These are phyloP conservation scores for Oenanthe melanoleuca DNA, from an alignment of 2,113 vertebrate species.

Conservation along the genomic window DNA sequence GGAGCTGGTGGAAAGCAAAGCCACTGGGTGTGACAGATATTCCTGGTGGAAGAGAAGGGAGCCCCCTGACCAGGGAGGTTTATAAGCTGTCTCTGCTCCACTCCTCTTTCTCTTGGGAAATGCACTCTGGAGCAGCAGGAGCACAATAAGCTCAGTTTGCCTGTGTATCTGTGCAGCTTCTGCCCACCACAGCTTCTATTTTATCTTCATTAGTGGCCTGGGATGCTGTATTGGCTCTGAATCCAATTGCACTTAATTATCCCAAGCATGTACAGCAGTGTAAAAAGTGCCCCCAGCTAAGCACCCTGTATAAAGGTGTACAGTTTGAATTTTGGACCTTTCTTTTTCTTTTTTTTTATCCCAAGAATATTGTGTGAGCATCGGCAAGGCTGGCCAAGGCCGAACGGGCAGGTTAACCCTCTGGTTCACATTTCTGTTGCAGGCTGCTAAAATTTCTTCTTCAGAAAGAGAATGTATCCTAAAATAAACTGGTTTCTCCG, in stretches of 20 bases:
- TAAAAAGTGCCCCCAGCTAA: not conserved
- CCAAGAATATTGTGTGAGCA: not conserved
- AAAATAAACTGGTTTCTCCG: constrained; percentile 60
- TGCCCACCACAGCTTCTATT: not conserved
- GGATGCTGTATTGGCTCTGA: constrained; percentile 24
- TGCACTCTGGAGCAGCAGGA: not conserved
- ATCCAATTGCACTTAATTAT: constrained; percentile 11
- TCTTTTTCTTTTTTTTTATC: not conserved
- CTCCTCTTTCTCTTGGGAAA: constrained; percentile 6
- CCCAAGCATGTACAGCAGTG: constrained; percentile 5
- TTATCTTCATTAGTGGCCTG: not conserved
- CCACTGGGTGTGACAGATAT: not conserved
- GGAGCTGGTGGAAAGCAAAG: not conserved
- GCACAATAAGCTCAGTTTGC: constrained; percentile 30
- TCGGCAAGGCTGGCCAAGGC: constrained; percentile 31
- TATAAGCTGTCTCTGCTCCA: not conserved
- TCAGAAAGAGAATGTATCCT: constrained; percentile 27
- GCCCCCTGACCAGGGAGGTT: not conserved
- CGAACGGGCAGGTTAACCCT: not conserved
- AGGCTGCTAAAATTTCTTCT: not conserved
- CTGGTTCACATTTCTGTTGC: constrained; percentile 19
- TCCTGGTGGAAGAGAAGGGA: not conserved
- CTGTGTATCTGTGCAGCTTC: constrained; percentile 48
- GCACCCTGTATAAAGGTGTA: not conserved
- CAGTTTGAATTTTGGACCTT: not conserved